Percentiles rank a stretch among this genome's conserved stretches.
phyloP scores from a whole-genome alignment of 2,888 invertebrate genomes.

The Ceraclea dissimilis region DNA sequence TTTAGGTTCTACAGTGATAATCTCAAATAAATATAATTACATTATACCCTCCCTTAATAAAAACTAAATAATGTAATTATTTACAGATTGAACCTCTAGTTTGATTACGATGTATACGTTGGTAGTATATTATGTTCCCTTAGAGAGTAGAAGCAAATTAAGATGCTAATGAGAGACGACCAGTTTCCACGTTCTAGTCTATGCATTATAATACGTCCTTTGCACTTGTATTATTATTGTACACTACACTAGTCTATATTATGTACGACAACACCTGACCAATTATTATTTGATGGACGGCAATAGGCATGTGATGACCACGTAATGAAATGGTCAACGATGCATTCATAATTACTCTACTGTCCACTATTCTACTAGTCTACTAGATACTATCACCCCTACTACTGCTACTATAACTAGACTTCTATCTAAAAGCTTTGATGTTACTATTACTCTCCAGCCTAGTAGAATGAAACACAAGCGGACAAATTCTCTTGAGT shows the following conservation, averaged over 20 bases:
- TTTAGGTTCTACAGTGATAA: too few species aligned
- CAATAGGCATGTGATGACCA: conserved; percentile 20
- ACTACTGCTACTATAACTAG: too few species aligned
- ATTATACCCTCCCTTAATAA: too few species aligned
- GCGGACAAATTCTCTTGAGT: too few species aligned
- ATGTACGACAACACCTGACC: conserved; percentile 22
- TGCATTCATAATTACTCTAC: conserved; percentile 17
- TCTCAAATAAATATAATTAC: too few species aligned
- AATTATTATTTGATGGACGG: conserved; percentile 25
- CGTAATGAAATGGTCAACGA: conserved; percentile 19
- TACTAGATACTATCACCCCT: background rate
- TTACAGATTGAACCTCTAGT: too few species aligned
- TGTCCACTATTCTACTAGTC: background rate
- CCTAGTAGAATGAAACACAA: too few species aligned
- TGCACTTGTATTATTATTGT: conserved; percentile 24
- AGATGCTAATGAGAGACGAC: conserved; percentile 23
- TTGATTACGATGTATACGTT: too few species aligned
- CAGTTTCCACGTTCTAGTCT: background rate
- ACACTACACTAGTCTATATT: background rate
- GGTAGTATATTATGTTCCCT: background rate
- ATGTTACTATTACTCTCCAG: background rate
- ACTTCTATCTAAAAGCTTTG: background rate
- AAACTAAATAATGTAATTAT: too few species aligned
- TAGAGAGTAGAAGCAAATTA: conserved; percentile 16
- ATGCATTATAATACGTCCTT: conserved; percentile 15